Conservation (phyloP, 2,797 vertebrate species). For the Spheniscus humboldti region DNA sequence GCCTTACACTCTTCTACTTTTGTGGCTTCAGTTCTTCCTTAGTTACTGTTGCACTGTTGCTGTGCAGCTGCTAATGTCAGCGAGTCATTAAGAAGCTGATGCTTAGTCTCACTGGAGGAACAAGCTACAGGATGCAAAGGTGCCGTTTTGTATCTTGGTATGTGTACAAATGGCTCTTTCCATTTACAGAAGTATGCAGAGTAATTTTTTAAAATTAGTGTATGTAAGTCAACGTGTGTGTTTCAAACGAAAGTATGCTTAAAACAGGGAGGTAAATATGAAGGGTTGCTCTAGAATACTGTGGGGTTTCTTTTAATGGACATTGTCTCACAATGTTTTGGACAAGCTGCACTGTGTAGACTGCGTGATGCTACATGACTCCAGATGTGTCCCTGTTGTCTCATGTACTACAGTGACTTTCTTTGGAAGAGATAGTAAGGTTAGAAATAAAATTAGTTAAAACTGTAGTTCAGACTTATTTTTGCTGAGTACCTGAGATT, state of each 20-base stretch:
- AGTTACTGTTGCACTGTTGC: background rate
- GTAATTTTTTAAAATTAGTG: background rate
- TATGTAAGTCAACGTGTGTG: background rate
- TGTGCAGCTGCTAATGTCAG: background rate
- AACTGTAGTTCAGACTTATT: background rate
- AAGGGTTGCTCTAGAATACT: background rate
- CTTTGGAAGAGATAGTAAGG: background rate
- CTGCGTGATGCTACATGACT: background rate
- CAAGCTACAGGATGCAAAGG: background rate
- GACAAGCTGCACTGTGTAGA: background rate
- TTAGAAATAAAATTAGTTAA: background rate
- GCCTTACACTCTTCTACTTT: background rate
- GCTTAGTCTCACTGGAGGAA: background rate
- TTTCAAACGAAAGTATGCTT: background rate
- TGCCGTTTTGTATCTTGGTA: background rate
- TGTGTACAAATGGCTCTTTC: background rate
- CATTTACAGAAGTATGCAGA: background rate
- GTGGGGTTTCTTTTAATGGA: background rate
- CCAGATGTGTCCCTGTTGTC: background rate
- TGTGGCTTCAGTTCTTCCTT: background rate
- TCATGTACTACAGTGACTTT: background rate
- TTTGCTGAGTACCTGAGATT: background rate
- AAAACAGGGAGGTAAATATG: background rate
- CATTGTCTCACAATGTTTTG: background rate
- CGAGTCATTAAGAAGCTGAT: background rate